Base-by-base conservation (phyloP, 2,113 vertebrate species). In the human (Homo sapiens) region DNA sequence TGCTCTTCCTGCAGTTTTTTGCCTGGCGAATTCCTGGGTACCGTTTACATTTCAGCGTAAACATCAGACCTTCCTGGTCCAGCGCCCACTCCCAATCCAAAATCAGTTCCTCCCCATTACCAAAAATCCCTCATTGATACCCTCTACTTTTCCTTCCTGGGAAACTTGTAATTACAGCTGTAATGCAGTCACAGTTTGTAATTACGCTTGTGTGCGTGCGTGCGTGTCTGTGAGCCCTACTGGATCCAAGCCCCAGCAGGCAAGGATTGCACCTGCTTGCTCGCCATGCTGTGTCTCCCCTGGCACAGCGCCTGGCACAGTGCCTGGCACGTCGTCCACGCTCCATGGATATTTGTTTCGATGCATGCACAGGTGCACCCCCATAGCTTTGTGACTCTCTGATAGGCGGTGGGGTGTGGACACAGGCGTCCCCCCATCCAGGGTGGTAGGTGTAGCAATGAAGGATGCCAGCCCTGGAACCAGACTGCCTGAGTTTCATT, bases 321-420 rank as follows among this genome's bases (percentile, higher is more conserved):
- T 35, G 2, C 8, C 11, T 66, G 30, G 23, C 45, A 1, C 8
- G 7, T 1, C 22, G n/a, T 66, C 30, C 22, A 18, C 18, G 8
- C 17, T 66, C 35, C 17, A 18, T 9, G 25, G 43, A 14, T 68
- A 8, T 80, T 43, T 40, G 3, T 70, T 59, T 89, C 13, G 35
- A 32, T 48, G 22, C 2, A 8, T 16, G 14, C 25, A 9, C 45
- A 48, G 52, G 10, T 32, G 4, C 27, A 32, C 22, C 55, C 43
- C 22, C 48, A 1, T 6, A 23, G 43, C 84, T 81, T 17, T 27
- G 16, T 52, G 52, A 59, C 8, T 78, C 66, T n/a, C 13, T 12
- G 30, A 35, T 25, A 20, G 75, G 75, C 2, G 43, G 14, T 9
- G 27, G 55, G 38, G 57, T 64, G 14, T 64, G 72, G 10, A 48